phyloP scores from a whole-genome alignment of 2,797 vertebrate species.

The Halcyon smyrnensis region DNA sequence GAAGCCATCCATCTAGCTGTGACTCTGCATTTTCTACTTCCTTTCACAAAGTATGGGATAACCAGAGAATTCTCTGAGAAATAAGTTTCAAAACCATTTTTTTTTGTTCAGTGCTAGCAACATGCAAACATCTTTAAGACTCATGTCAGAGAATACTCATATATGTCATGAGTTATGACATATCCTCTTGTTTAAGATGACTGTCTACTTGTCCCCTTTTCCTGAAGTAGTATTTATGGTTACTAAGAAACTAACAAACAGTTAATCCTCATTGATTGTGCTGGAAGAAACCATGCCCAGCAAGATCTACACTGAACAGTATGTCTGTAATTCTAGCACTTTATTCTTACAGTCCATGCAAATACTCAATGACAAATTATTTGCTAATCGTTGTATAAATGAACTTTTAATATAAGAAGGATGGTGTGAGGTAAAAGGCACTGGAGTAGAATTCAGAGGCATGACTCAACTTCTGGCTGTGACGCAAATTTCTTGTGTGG shows the following conservation, averaged over 20 bases:
- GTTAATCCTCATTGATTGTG: neutral
- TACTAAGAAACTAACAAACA: neutral
- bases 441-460: neutral
- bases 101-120: neutral
- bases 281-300: neutral
- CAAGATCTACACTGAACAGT: neutral
- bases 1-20: neutral
- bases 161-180: neutral
- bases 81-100: neutral
- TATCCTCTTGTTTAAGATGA: neutral
- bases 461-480: constrained; percentile 46
- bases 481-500: constrained; percentile 17
- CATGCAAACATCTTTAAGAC: neutral
- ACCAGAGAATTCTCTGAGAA: neutral
- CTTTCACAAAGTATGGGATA: neutral
- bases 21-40: neutral
- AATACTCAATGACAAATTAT: neutral
- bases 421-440: neutral
- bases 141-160: neutral
- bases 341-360: neutral
- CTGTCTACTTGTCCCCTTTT: neutral
- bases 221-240: neutral
- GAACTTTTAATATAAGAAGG: neutral
- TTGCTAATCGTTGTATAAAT: neutral
- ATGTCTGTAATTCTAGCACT: neutral